Percentiles rank a stretch among this genome's conserved stretches.
Evolutionary conservation across 1,140 invertebrate species (phyloP).

Genomic region (Acyrthosiphon pisum): DNA sequence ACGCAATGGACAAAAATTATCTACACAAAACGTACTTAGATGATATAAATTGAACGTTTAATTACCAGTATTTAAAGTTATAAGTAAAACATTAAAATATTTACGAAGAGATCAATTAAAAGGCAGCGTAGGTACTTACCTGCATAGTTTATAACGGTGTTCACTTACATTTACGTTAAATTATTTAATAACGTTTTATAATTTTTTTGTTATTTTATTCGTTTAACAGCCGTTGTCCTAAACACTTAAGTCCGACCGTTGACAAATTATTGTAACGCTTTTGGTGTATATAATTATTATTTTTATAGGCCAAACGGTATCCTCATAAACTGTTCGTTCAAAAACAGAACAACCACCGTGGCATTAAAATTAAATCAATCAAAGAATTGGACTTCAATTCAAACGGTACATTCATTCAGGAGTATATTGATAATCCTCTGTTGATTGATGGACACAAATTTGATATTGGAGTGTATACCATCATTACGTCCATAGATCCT

Average conservation of each 20-base stretch:
- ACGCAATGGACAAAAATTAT: no score
- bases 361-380: slow-evolving; percentile 79
- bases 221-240: neutral
- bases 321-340: slow-evolving; percentile 83
- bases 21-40: no score
- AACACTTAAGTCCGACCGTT: neutral
- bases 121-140: no score
- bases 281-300: neutral
- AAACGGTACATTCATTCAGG: slow-evolving; percentile 86
- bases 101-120: no score
- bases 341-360: slow-evolving; percentile 91
- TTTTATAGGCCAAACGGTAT: slow-evolving; percentile 68
- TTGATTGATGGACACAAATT: slow-evolving; percentile 90
- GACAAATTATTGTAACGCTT: neutral
- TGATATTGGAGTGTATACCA: slow-evolving; percentile 95
- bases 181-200: no score
- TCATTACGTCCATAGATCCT: slow-evolving; percentile 90
- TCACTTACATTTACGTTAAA: no score
- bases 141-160: no score
- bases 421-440: slow-evolving; percentile 84
- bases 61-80: no score
- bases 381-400: slow-evolving; percentile 76
- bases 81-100: no score
- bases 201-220: no score
- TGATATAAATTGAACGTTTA: no score